These are phyloP conservation scores for Artibeus jamaicensis DNA, from an alignment of 2,797 vertebrate genomes.

Conservation along the genomic window DNA sequence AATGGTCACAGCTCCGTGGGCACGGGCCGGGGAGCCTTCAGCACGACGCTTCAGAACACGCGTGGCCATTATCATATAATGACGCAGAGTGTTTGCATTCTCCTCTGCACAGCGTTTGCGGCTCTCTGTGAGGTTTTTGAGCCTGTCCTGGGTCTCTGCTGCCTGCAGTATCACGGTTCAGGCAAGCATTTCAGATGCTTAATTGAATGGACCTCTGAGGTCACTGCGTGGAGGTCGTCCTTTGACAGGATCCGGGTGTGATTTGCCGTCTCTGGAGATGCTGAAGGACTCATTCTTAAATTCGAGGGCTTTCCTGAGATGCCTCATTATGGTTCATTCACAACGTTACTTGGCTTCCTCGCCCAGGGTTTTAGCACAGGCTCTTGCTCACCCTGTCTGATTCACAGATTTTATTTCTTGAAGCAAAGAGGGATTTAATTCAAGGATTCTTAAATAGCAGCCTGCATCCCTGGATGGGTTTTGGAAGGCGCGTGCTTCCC, in stretches of 20 bases:
- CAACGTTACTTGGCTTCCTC: constrained; percentile 55
- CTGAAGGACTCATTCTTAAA: constrained; percentile 82
- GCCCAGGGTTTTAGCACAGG: constrained; percentile 31
- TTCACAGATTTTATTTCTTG: constrained; percentile 38
- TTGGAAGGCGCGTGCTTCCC: background rate
- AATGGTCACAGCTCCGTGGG: background rate
- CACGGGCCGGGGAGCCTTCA: background rate
- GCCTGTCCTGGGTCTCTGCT: constrained; percentile 46
- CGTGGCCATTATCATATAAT: constrained; percentile 14
- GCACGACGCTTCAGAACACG: background rate
- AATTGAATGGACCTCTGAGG: constrained; percentile 64
- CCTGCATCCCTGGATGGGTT: background rate
- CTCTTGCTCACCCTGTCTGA: constrained; percentile 27
- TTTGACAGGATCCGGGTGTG: constrained; percentile 65
- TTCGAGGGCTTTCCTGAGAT: constrained; percentile 79
- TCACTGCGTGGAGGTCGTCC: constrained; percentile 54
- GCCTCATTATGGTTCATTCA: constrained; percentile 82
- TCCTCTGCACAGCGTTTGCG: constrained; percentile 37
- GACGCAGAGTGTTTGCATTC: background rate
- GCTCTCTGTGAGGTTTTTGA: constrained; percentile 68
- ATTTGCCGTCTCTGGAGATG: constrained; percentile 71
- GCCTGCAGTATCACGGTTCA: constrained; percentile 74
- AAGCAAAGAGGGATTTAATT: background rate
- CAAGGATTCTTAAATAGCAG: background rate
- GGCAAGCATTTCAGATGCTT: constrained; percentile 70